Conservation (phyloP, 2,888 invertebrate genomes). For the Julus scandinavius region DNA sequence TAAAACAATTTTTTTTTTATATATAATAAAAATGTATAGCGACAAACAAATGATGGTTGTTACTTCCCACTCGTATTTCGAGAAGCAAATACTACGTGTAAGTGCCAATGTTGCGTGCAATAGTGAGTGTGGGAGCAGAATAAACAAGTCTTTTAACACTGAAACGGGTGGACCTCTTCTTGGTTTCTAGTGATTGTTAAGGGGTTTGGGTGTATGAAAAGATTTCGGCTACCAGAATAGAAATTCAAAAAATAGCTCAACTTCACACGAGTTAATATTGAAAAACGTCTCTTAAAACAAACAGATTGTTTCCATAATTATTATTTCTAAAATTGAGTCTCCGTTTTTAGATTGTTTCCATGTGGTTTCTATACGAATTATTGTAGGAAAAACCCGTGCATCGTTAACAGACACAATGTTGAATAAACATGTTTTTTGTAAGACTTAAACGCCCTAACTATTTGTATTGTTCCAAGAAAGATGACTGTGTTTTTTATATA, state of each 20-base stretch:
- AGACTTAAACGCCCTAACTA: not conserved
- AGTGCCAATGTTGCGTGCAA: not conserved
- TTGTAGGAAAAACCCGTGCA: not conserved
- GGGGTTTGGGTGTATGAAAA: not conserved
- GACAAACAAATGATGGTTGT: no score
- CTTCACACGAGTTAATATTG: not conserved
- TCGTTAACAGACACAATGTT: not conserved
- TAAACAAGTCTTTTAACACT: not conserved
- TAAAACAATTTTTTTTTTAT: not conserved
- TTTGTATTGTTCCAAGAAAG: no score
- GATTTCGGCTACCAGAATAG: constrained; percentile 20
- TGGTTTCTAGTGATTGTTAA: no score
- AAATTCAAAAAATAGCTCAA: not conserved
- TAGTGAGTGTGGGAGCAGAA: not conserved
- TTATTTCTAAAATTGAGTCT: not conserved
- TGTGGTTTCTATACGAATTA: not conserved
- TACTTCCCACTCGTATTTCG: not conserved
- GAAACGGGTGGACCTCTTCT: not conserved
- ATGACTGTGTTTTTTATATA: no score
- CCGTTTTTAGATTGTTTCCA: not conserved
- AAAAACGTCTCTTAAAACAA: constrained; percentile 9
- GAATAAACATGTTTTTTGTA: not conserved
- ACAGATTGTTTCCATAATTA: not conserved
- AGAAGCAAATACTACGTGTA: not conserved
- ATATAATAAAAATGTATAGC: no score